phyloP scores from a whole-genome alignment of 2,888 invertebrate genomes.

The Drosophila niveifrons region DNA sequence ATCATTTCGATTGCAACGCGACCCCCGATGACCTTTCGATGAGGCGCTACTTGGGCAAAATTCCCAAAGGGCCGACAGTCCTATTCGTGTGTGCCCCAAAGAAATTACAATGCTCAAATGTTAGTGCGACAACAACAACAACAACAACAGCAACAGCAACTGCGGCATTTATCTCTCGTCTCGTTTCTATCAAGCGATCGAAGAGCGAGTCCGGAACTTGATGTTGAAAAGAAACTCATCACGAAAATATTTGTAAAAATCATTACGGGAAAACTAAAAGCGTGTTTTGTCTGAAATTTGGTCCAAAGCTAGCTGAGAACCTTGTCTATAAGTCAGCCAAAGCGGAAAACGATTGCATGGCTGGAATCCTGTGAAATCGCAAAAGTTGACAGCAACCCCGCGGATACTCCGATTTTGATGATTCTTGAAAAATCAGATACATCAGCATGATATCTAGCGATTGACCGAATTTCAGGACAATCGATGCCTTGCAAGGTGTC shows the following conservation, averaged over 20 bases:
- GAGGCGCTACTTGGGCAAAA: slow-evolving; percentile 29
- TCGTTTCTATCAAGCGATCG: slow-evolving; percentile 15
- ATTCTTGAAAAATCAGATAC: slow-evolving; percentile 79
- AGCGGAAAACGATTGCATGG: slow-evolving; percentile 24
- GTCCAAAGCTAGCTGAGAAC: not conserved
- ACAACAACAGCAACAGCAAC: slow-evolving; percentile 35
- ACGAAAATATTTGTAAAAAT: slow-evolving; percentile 72
- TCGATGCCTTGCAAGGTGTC: slow-evolving; percentile 34
- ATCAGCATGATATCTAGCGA: not conserved
- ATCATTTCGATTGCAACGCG: slow-evolving; percentile 45
- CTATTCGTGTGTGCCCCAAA: slow-evolving; percentile 11
- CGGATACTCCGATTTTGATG: slow-evolving; percentile 68
- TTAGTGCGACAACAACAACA: slow-evolving; percentile 26
- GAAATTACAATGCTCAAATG: slow-evolving; percentile 17
- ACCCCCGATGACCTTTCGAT: slow-evolving; percentile 43
- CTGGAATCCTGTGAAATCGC: slow-evolving; percentile 39
- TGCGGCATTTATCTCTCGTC: slow-evolving; percentile 27
- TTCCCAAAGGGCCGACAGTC: slow-evolving; percentile 8
- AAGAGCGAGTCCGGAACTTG: slow-evolving; percentile 23
- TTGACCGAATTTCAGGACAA: slow-evolving; percentile 35
- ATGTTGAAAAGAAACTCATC: slow-evolving; percentile 38
- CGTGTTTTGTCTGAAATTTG: slow-evolving; percentile 56
- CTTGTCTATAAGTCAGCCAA: slow-evolving; percentile 28
- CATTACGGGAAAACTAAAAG: slow-evolving; percentile 38
- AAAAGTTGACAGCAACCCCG: slow-evolving; percentile 45